Percentiles rank a stretch among this genome's conserved stretches.
Conservation (phyloP, 2,888 invertebrate genomes). For the Pandemis cinnamomeana region DNA sequence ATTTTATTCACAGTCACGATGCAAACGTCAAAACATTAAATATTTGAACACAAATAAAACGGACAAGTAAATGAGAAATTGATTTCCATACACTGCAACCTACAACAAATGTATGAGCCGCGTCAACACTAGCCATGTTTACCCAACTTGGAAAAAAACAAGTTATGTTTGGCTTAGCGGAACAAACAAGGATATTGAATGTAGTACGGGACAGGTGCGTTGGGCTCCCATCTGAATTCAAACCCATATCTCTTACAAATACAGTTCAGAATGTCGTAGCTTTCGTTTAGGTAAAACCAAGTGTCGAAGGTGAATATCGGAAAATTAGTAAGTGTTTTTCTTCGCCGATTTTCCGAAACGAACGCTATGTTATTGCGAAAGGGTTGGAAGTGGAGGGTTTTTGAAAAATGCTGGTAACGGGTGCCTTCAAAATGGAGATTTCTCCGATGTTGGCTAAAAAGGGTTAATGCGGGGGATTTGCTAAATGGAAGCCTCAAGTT, state of each 20-base stretch:
- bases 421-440: conserved; percentile 36
- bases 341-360: neutral
- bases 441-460: conserved; percentile 33
- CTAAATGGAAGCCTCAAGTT: conserved; percentile 36
- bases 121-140: conserved; percentile 34
- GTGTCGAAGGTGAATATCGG: conserved; percentile 36
- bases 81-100: conserved; percentile 38
- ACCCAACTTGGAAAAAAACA: conserved; percentile 38
- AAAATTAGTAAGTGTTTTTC: conserved; percentile 37
- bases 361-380: neutral
- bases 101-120: conserved; percentile 33
- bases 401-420: conserved; percentile 29
- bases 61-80: conserved; percentile 34
- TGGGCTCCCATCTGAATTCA: neutral
- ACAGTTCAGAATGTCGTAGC: conserved; percentile 10
- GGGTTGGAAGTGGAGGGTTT: neutral
- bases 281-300: conserved; percentile 12
- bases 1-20: conserved; percentile 5
- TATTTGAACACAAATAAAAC: conserved; percentile 33
- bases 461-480: conserved; percentile 40
- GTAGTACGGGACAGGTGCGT: conserved; percentile 35
- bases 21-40: conserved; percentile 24
- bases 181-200: conserved; percentile 40
- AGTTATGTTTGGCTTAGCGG: conserved; percentile 37
- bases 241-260: neutral